phyloP scores from a whole-genome alignment of 2,888 invertebrate genomes.

The Pristionchus maxplancki region DNA sequence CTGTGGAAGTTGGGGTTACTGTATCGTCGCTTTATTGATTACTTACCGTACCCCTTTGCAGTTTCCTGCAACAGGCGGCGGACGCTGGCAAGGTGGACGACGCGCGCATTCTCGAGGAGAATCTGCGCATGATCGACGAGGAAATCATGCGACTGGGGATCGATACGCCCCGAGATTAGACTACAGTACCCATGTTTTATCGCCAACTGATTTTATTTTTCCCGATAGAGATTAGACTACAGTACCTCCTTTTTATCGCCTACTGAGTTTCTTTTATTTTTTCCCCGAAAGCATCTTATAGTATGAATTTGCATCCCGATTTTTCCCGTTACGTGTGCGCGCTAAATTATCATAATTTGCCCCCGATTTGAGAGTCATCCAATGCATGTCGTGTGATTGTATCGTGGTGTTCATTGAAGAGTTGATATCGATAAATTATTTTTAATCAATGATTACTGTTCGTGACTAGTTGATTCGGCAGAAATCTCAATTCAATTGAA shows the following conservation, averaged over 20 bases:
- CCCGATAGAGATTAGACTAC: slow-evolving; percentile 24
- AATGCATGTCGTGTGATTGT: background rate
- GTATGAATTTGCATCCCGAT: slow-evolving; percentile 6
- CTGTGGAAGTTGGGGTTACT: no score
- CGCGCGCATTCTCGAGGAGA: slow-evolving; percentile 38
- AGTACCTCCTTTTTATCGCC: background rate
- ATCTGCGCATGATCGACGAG: slow-evolving; percentile 48
- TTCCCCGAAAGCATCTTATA: background rate
- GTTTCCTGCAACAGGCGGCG: slow-evolving; percentile 51
- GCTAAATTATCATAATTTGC: slow-evolving; percentile 33
- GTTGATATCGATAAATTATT: slow-evolving; percentile 29
- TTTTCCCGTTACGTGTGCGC: background rate
- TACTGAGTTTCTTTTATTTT: background rate
- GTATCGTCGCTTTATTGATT: background rate
- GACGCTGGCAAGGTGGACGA: slow-evolving; percentile 46
- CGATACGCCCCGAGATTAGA: slow-evolving; percentile 43
- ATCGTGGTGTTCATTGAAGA: background rate
- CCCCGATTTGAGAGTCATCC: background rate
- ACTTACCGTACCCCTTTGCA: background rate
- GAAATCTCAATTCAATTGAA: no score
- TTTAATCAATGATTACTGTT: background rate
- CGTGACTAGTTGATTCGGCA: no score
- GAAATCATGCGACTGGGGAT: slow-evolving; percentile 41
- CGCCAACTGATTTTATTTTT: background rate
- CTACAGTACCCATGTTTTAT: background rate